Evolutionary conservation across 2,888 invertebrate genomes (phyloP), one percentile per base, ranked within the genome.

Genomic region (Syritta pipiens): DNA sequence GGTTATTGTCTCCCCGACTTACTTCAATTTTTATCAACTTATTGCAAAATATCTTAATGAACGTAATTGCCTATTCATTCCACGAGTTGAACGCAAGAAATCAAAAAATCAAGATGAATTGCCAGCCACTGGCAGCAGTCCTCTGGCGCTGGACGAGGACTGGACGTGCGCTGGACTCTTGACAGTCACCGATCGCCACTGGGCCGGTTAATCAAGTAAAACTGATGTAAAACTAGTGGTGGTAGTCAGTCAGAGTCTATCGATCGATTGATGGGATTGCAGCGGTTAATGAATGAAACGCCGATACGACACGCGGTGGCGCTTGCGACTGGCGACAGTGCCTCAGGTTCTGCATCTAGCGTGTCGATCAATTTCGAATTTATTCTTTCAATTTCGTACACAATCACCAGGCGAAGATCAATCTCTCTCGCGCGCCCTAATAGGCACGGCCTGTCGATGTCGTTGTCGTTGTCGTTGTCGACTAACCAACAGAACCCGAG

Each of bases 101-200:
- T 77, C 71, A 77, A 77, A 69, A n/a, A 71, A 77, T 77, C 77
- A 71, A 72, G 67, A 79, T 79, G 77, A 77, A 77, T 77, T 72
- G 60, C 6, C 30, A 19, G 40, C 51, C 7, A 32, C 42, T 40
- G 28, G 2, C 37, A 9, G 7, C 35, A 20, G 10, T 7, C 10
- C 26, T 24, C 48, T 46, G 40, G 40, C 44, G 67, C 55, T 26
- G 59, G 35, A n/a, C 59, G 35, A 24, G 51, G 57, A 76, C 48
- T 60, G 28, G 40, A 51, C 19, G 30, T 32, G 32, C 9, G 37
- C 17, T n/a, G 57, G 42, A 32, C 42, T 49, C 17, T 14, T 60
- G 17, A 24, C 42, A 32, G 30, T 37, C 9, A 10, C 53, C 42
- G 57, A 76, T 69, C 60, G 57, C 49, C 24, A 59, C 30, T 48